These are phyloP conservation scores for Triplophysa dalaica DNA, from an alignment of 2,113 vertebrate species.

Conservation along the genomic window DNA sequence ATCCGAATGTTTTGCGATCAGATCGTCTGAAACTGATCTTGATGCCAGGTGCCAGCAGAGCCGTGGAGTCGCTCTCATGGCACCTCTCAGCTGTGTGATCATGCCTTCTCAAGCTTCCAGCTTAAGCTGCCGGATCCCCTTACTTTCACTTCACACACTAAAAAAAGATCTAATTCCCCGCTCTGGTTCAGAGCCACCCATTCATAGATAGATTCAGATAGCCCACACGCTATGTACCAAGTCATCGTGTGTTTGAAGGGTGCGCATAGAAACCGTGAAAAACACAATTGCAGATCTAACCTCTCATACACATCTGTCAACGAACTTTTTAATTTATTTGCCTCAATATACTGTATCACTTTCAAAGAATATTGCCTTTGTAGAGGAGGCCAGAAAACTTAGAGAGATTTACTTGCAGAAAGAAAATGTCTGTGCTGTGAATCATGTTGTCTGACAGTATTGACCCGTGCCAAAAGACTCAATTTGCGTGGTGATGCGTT, in stretches of 20 bases:
- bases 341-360: background rate
- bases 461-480: background rate
- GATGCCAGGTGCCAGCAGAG: background rate
- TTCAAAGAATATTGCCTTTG: background rate
- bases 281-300: background rate
- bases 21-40: too few species aligned
- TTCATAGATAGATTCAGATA: slow-evolving; percentile 35
- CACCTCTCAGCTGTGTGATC: slow-evolving; percentile 21
- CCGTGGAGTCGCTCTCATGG: background rate
- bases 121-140: slow-evolving; percentile 2
- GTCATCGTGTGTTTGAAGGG: slow-evolving; percentile 8
- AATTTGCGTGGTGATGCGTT: background rate
- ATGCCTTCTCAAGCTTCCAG: slow-evolving; percentile 33
- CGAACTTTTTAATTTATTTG: slow-evolving; percentile 23
- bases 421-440: background rate
- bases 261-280: slow-evolving; percentile 20
- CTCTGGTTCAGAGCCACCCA: slow-evolving; percentile 32
- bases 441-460: background rate
- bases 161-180: slow-evolving; percentile 33
- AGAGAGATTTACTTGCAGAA: slow-evolving; percentile 1
- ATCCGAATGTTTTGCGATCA: too few species aligned
- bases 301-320: slow-evolving; percentile 22
- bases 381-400: slow-evolving; percentile 2
- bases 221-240: background rate
- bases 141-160: slow-evolving; percentile 16